Evolutionary conservation across 92 coral and sea anemone species (phyloP), one percentile per base, ranked within the genome.

Genomic region (Porites evermanni): DNA sequence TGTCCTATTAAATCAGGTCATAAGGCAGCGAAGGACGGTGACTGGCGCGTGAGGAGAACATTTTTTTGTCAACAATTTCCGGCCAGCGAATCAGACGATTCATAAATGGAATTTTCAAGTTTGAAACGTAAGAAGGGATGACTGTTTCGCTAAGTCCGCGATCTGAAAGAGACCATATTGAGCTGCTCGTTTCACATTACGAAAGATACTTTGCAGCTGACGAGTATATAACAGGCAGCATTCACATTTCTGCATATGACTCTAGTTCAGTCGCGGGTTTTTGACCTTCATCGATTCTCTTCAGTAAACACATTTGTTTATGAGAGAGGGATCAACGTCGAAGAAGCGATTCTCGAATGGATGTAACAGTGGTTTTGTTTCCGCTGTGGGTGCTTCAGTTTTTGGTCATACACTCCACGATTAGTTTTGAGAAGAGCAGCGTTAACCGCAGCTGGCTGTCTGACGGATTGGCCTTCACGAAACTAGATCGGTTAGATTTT

Each of bases 1-100:
- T 54, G 76, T 32, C 83, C 44, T 79, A 21, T 52, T 23, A 44
- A 9, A 20, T 18, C 26, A 58, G 53, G 77, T 70, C 70, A 56
- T 64, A 26, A 70, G n/a, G 85, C 26, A 71, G 8, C 58, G 68
- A 70, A 69, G 65, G 17, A 19, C 19, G 1, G 20, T 14, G 56
- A 18, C 70, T 59, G 70, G 56, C 2, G 24, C 60, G 70, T 14
- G 58, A 63, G 32, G 64, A 83, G 66, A 16, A 21, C 53, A 38
- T 81, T 63, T 65, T 59, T 60, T 73, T 74, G 80, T 47, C 87
- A 74, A 47, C 65, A 21, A 64, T 83, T 81, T 83, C 87, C 87
- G 87, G 87, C 58, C 19, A 51, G 52, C 80, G 60, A 68, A 77
- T 60, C 52, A 60, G 81, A 67, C 61, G 80, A n/a, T 18, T 56